Conservation (phyloP, 2,113 vertebrate species). For the Sander lucioperca region DNA sequence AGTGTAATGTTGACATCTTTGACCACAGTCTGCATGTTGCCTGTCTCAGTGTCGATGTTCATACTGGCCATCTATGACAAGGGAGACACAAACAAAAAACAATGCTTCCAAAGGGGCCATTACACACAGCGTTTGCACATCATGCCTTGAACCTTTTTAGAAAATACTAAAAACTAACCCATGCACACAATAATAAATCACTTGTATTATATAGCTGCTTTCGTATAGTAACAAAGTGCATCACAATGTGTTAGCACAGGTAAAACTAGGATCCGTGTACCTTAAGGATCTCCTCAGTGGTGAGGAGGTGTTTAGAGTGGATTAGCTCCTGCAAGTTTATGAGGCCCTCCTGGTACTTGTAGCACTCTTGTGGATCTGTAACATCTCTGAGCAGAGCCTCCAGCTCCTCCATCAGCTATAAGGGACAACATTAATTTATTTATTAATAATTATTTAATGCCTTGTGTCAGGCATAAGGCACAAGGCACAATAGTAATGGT, state of each 20-base stretch:
- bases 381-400: conserved; percentile 84
- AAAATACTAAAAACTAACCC: neutral
- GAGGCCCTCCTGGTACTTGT: conserved; percentile 83
- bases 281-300: conserved; percentile 88
- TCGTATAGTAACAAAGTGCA: neutral
- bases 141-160: neutral
- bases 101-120: neutral
- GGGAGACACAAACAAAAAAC: neutral
- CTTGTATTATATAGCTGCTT: neutral
- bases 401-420: conserved; percentile 89
- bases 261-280: conserved; percentile 63
- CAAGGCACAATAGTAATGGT: neutral
- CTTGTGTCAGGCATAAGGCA: neutral
- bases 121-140: neutral
- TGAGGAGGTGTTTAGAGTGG: conserved; percentile 82
- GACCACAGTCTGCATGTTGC: conserved; percentile 91
- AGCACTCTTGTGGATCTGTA: conserved; percentile 48
- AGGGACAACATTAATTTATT: neutral
- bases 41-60: conserved; percentile 87
- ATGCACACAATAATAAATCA: neutral
- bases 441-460: neutral
- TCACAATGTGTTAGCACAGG: neutral
- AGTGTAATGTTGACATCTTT: conserved; percentile 85
- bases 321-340: conserved; percentile 85
- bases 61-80: conserved; percentile 81